A percentile compares a stretch with the other conserved stretches of the same genome.
Conservation (phyloP, 2,888 invertebrate species). For the Drosophila putrida region DNA sequence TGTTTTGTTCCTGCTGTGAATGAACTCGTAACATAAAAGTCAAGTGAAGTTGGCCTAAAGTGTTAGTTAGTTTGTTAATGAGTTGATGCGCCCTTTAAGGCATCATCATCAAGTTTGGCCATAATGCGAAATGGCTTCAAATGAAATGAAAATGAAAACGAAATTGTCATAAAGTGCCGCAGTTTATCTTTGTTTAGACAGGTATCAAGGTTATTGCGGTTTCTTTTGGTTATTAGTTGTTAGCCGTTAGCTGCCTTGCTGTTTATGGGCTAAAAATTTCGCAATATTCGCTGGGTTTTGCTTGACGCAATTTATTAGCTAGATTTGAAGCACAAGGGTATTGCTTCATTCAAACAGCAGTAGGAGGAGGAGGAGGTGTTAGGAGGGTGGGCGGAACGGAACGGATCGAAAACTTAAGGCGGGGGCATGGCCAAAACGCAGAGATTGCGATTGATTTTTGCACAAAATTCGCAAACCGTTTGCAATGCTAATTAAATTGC, state of each 20-base stretch:
- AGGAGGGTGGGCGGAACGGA: background rate
- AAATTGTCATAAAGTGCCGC: constrained; percentile 61
- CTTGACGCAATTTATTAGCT: constrained; percentile 66
- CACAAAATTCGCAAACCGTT: constrained; percentile 55
- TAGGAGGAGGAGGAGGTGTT: background rate
- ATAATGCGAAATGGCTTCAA: constrained; percentile 27
- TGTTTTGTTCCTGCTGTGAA: background rate
- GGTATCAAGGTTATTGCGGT: constrained; percentile 56
- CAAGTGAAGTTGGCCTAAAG: background rate
- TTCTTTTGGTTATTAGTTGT: constrained; percentile 10
- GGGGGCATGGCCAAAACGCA: constrained; percentile 5
- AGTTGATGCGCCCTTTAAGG: background rate
- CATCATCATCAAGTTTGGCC: constrained; percentile 6
- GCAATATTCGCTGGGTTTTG: constrained; percentile 54
- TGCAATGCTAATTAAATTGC: constrained; percentile 65
- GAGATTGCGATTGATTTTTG: constrained; percentile 54
- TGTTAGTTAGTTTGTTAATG: background rate
- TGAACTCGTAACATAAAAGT: no score
- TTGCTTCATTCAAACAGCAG: constrained; percentile 41
- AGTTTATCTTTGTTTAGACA: constrained; percentile 60
- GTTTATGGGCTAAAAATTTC: constrained; percentile 55
- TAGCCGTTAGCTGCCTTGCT: constrained; percentile 14
- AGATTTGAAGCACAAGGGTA: constrained; percentile 67
- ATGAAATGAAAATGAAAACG: constrained; percentile 44
- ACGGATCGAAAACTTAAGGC: background rate